Conservation (phyloP, 2,888 invertebrate genomes). For the Caenorhabditis zanzibari region DNA sequence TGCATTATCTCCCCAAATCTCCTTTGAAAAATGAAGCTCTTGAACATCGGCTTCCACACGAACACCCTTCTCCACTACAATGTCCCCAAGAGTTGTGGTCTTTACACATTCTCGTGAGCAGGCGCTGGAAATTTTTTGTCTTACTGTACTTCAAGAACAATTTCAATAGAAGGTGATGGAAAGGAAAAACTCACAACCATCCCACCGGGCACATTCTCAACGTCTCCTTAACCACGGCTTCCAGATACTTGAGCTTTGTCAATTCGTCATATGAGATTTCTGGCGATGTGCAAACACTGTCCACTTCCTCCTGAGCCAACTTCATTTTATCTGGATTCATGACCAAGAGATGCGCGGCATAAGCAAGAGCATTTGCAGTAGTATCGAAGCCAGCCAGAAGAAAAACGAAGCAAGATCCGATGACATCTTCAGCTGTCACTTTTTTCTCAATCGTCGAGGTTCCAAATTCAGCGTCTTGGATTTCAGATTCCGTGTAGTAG, state of each 20-base stretch:
- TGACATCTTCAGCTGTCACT: slow-evolving; percentile 76
- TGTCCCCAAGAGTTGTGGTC: slow-evolving; percentile 72
- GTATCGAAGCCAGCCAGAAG: slow-evolving; percentile 84
- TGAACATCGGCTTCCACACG: slow-evolving; percentile 75
- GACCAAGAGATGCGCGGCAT: slow-evolving; percentile 85
- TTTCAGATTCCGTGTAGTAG: slow-evolving; percentile 68
- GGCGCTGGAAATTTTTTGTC: slow-evolving; percentile 67
- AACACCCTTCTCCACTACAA: slow-evolving; percentile 75
- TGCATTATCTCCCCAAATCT: slow-evolving; percentile 80
- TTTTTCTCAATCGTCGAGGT: slow-evolving; percentile 65
- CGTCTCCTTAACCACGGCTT: slow-evolving; percentile 77
- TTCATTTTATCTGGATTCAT: slow-evolving; percentile 70
- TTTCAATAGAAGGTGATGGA: no score
- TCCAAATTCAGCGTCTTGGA: slow-evolving; percentile 42
- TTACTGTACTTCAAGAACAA: neutral
- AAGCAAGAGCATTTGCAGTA: slow-evolving; percentile 85
- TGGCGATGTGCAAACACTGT: slow-evolving; percentile 64
- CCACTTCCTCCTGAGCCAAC: slow-evolving; percentile 73
- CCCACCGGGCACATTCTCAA: slow-evolving; percentile 79
- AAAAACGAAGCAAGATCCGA: slow-evolving; percentile 76
- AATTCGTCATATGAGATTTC: slow-evolving; percentile 76
- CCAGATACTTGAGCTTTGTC: slow-evolving; percentile 74
- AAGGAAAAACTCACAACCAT: slow-evolving; percentile 67
- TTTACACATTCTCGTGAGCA: slow-evolving; percentile 72
- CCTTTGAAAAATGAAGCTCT: slow-evolving; percentile 75